These are phyloP conservation scores for Rhinoderma darwinii DNA, from an alignment of 2,113 vertebrate genomes.

Conservation along the genomic window DNA sequence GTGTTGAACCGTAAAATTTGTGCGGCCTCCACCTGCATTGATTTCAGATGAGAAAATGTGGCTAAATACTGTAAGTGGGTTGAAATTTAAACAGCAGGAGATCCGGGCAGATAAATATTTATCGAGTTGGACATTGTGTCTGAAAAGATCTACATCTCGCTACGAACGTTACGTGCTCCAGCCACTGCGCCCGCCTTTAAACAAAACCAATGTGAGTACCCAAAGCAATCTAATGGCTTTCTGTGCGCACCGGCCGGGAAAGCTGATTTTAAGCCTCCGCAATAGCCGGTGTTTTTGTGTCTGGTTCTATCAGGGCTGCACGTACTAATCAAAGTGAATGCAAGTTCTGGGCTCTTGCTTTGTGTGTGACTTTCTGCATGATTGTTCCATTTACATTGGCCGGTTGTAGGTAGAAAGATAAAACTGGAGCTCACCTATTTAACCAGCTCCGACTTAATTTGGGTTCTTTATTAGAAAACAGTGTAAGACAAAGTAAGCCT, in stretches of 20 bases:
- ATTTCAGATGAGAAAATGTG: constrained; percentile 28
- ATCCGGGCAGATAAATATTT: constrained; percentile 50
- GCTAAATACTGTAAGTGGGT: constrained; percentile 35
- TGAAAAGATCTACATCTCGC: constrained; percentile 49
- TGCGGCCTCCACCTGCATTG: constrained; percentile 10
- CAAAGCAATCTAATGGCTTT: constrained; percentile 57
- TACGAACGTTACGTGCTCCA: constrained; percentile 33
- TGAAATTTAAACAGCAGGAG: constrained; percentile 47
- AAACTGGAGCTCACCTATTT: constrained; percentile 74
- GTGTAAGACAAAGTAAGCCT: constrained; percentile 89
- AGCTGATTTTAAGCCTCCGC: constrained; percentile 44
- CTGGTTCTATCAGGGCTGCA: constrained; percentile 57
- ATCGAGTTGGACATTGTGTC: constrained; percentile 52
- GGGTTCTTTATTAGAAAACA: constrained; percentile 89
- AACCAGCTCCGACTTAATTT: constrained; percentile 81
- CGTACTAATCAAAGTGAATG: constrained; percentile 55
- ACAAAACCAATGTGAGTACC: constrained; percentile 45
- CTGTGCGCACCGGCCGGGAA: constrained; percentile 44
- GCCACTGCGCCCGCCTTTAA: constrained; percentile 40
- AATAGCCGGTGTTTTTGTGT: constrained; percentile 29
- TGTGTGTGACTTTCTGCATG: constrained; percentile 56
- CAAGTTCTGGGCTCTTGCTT: constrained; percentile 49
- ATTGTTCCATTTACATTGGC: constrained; percentile 62
- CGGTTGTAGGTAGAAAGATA: constrained; percentile 62
- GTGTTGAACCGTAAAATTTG: not conserved